These are phyloP conservation scores for Epizoanthus stellaris DNA, from an alignment of 92 coral and sea anemone species.

Conservation along the genomic window DNA sequence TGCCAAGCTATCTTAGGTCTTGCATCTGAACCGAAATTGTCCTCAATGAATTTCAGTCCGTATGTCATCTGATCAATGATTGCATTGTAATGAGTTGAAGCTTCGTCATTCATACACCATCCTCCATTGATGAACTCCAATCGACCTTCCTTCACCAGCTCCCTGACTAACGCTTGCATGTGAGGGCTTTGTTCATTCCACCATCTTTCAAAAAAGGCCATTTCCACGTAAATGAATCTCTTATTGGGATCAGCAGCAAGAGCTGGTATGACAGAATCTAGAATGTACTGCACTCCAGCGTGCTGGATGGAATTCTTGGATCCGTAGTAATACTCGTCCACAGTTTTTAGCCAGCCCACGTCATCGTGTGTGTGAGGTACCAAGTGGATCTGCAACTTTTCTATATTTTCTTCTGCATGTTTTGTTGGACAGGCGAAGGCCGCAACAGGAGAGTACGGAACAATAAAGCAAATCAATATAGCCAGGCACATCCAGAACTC, in stretches of 20 bases:
- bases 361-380: constrained; percentile 28
- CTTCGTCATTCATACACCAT: no score
- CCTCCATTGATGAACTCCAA: constrained; percentile 41
- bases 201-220: no score
- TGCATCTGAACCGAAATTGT: no score
- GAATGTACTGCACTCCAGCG: constrained; percentile 96
- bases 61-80: no score
- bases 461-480: background rate
- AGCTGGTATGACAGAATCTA: constrained; percentile 93
- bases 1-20: no score
- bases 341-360: no score
- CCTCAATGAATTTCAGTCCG: no score
- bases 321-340: constrained; percentile 54
- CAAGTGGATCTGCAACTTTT: constrained; percentile 83
- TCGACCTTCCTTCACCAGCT: constrained; percentile 69
- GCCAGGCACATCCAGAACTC: background rate
- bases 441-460: background rate
- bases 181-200: no score
- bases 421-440: background rate
- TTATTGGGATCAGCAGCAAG: constrained; percentile 54
- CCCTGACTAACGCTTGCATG: constrained; percentile 50
- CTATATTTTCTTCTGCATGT: background rate
- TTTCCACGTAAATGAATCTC: no score
- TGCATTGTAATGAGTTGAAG: no score
- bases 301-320: constrained; percentile 89